These are phyloP conservation scores for Chionomys nivalis DNA, from an alignment of 2,113 vertebrate species.

Conservation along the genomic window DNA sequence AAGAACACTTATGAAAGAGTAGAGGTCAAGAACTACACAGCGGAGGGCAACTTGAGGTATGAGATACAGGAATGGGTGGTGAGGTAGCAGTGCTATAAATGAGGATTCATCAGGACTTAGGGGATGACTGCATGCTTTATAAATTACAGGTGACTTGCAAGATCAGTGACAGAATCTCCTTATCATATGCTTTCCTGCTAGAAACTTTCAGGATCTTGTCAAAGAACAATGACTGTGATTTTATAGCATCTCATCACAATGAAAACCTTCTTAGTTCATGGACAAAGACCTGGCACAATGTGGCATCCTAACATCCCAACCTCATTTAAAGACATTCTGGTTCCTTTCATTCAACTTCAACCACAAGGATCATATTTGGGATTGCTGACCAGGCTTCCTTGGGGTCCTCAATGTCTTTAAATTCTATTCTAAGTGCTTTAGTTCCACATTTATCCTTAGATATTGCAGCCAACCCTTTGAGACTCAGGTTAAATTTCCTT, in stretches of 20 bases:
- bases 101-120: not conserved
- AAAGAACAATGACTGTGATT: not conserved
- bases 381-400: not conserved
- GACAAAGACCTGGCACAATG: not conserved
- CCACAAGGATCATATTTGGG: not conserved
- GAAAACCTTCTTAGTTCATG: not conserved
- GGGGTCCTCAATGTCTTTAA: not conserved
- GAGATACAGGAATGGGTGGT: not conserved
- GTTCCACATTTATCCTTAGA: not conserved
- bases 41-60: not conserved
- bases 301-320: not conserved
- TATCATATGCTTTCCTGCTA: not conserved
- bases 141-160: not conserved
- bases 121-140: not conserved
- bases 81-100: not conserved
- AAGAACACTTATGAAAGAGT: not conserved
- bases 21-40: not conserved
- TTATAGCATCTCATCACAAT: not conserved
- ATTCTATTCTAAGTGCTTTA: not conserved
- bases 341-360: not conserved
- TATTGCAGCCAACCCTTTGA: not conserved
- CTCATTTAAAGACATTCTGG: not conserved
- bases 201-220: not conserved
- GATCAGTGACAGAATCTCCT: not conserved
- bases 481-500: not conserved